Evolutionary conservation across 2,797 vertebrate genomes (phyloP).

Genomic region (Lagocephalus sceleratus): DNA sequence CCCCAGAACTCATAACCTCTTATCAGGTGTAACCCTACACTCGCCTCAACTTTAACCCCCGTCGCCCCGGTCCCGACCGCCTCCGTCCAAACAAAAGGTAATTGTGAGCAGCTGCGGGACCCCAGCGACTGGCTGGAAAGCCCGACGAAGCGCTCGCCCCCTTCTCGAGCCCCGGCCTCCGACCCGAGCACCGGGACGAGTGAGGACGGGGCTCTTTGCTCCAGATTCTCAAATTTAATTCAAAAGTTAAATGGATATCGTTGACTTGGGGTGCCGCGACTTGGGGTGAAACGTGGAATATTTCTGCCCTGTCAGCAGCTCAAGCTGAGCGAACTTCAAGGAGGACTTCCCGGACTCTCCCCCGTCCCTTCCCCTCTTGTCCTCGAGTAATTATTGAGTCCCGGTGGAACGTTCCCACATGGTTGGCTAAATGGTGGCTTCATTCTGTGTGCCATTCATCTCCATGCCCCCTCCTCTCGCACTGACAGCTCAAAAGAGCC

Average conservation of each 20-base stretch:
- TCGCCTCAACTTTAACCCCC: slow-evolving; percentile 80
- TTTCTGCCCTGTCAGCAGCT: too few species aligned
- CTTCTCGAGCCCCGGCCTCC: slow-evolving; percentile 29
- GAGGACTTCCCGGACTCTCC: background rate
- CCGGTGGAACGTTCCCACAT: slow-evolving; percentile 92
- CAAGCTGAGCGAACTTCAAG: too few species aligned
- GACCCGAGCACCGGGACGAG: slow-evolving; percentile 43
- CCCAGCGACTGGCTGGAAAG: slow-evolving; percentile 61
- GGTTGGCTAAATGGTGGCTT: slow-evolving; percentile 93
- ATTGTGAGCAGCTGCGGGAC: slow-evolving; percentile 81
- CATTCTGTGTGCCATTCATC: slow-evolving; percentile 94
- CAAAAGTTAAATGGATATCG: too few species aligned
- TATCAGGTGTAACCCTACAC: slow-evolving; percentile 85
- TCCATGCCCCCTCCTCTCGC: slow-evolving; percentile 84
- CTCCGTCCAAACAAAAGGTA: slow-evolving; percentile 77
- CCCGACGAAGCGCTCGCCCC: slow-evolving; percentile 47
- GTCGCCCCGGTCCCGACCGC: slow-evolving; percentile 45
- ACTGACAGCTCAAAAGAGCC: slow-evolving; percentile 98
- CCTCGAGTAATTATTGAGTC: slow-evolving; percentile 90
- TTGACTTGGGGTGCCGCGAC: too few species aligned
- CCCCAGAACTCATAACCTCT: slow-evolving; percentile 78
- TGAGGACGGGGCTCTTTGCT: slow-evolving; percentile 6
- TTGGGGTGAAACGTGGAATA: too few species aligned
- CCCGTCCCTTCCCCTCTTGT: slow-evolving; percentile 32
- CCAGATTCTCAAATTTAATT: too few species aligned